phyloP scores from a whole-genome alignment of 2,888 invertebrate species.

The Phrixothrix hirtus region DNA sequence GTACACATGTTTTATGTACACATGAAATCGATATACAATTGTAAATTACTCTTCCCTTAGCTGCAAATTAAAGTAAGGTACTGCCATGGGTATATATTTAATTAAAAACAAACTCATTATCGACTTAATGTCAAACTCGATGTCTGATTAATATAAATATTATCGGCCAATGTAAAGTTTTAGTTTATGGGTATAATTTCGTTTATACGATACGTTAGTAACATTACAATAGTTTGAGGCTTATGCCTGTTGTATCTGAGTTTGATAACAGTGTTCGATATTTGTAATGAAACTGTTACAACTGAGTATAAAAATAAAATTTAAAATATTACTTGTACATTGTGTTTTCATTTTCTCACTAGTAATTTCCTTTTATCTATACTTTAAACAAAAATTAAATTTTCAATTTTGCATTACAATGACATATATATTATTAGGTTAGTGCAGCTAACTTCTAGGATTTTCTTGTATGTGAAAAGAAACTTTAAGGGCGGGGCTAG shows the following conservation, averaged over 20 bases:
- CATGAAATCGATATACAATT: constrained; percentile 34
- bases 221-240: constrained; percentile 46
- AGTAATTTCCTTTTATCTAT: background rate
- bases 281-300: constrained; percentile 50
- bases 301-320: constrained; percentile 43
- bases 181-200: constrained; percentile 43
- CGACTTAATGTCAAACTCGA: constrained; percentile 43
- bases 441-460: too few relatives aligned
- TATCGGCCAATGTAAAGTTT: constrained; percentile 39
- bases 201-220: constrained; percentile 41
- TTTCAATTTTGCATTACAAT: too few relatives aligned
- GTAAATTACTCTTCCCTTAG: constrained; percentile 38
- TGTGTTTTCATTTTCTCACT: background rate
- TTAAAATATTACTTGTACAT: constrained; percentile 19
- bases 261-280: constrained; percentile 48
- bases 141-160: constrained; percentile 46
- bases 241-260: constrained; percentile 44
- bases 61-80: constrained; percentile 35
- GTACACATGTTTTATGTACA: constrained; percentile 33
- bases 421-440: too few relatives aligned
- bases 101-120: constrained; percentile 30
- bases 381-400: too few relatives aligned
- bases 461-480: too few relatives aligned
- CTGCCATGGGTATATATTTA: constrained; percentile 38
- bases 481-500: too few relatives aligned